Base-by-base conservation (phyloP, 2,797 vertebrate species). In the Pangasius macronema region DNA sequence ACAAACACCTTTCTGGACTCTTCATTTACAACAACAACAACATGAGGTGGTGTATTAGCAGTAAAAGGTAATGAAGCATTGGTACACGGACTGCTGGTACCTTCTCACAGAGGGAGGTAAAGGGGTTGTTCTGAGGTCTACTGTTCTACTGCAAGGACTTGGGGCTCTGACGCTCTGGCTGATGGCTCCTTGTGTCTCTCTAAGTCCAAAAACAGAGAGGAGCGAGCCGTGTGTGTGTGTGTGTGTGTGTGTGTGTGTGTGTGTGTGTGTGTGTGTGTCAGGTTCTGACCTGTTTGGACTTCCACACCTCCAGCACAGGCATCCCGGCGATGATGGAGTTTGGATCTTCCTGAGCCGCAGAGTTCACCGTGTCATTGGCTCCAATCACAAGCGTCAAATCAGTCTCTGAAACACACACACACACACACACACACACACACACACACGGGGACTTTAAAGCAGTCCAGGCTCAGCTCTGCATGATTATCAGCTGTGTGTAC, bases 301-400 rank as follows among this genome's bases (percentile, higher is more conserved):
- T 99, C 98, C 98, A 99, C 91, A 99, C 98, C 93, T 99, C 98
- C 87, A 99, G 96, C 87, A 99, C 98, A 0, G 98, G 98, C 98
- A 99, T 99, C 83, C 98, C 98, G 86, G 98, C 98, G 77, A 99
- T 99, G 91, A 99, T 97, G 67, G 98, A 99, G 93, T 99, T 99
- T 0, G 97, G 98, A 90, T 99, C 99, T 92, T 99, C 99, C 86
- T 99, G 98, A 89, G 98, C 94, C 2, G 98, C 97, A 16, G 98
- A 99, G 95, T 99, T 99, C 80, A 99, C 98, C 0, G 98, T 99
- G 91, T 99, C 98, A 86, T 99, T 99, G 81, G 98, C 98, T 39
- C 98, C 98, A 79, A 99, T 99, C 65, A 99, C 98, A 93, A 99
- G 95, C 53, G 97, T 97, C 93, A 99, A 92, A 93, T 99, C 98